Evolutionary conservation across 2,888 invertebrate species (phyloP).

Genomic region (Lathronympha strigana): DNA sequence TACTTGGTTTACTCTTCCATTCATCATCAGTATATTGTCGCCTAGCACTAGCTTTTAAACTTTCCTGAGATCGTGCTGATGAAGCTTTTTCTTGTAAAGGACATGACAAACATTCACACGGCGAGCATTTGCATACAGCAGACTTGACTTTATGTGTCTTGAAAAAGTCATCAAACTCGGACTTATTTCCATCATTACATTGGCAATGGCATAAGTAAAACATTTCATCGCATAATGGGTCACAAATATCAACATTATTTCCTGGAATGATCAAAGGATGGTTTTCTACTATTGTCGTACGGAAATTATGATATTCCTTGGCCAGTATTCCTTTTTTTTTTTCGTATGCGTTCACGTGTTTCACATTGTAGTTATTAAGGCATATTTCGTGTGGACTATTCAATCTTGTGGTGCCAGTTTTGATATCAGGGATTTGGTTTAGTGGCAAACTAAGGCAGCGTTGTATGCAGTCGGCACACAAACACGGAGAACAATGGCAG

Average conservation of each 20-base stretch:
- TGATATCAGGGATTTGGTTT: neutral
- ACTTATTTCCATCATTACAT: no score
- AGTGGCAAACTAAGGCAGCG: neutral
- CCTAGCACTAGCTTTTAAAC: constrained; percentile 46
- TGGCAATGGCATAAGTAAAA: neutral
- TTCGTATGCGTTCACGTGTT: neutral
- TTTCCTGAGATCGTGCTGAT: constrained; percentile 12
- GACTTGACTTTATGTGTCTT: no score
- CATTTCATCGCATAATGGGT: constrained; percentile 6
- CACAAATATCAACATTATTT: neutral
- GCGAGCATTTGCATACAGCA: constrained; percentile 48
- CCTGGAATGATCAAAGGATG: neutral
- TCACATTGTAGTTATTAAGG: neutral
- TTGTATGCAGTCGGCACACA: neutral
- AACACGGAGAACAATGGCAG: neutral
- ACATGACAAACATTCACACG: constrained; percentile 52
- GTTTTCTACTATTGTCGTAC: neutral
- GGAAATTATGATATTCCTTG: neutral
- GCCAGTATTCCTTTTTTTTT: neutral
- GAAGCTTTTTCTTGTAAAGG: constrained; percentile 27
- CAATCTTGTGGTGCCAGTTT: neutral
- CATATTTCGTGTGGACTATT: neutral
- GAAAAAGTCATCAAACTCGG: no score
- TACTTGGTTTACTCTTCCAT: neutral
- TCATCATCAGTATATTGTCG: constrained; percentile 41